Evolutionary conservation across 2,888 invertebrate genomes (phyloP).

Genomic region (Dyspetes luteomarginatus): DNA sequence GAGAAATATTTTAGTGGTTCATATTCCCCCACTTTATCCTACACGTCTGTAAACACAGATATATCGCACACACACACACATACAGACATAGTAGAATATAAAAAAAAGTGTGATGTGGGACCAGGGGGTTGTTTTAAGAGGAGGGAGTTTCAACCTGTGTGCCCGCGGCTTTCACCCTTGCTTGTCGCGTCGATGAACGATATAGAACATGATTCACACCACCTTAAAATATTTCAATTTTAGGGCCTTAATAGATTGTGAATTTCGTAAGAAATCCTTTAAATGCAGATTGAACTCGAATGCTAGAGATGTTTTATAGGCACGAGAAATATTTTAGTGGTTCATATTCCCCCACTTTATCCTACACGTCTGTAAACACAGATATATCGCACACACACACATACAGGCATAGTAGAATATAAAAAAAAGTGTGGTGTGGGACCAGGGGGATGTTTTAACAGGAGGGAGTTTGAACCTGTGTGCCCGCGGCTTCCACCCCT

Average conservation of each 20-base stretch:
- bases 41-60: background rate
- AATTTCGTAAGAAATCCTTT: too few relatives aligned
- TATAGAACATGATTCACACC: too few relatives aligned
- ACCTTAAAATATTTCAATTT: too few relatives aligned
- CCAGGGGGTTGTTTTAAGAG: conserved; percentile 23
- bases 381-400: too few relatives aligned
- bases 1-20: background rate
- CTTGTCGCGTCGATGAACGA: conserved; percentile 57
- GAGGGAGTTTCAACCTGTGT: conserved; percentile 49
- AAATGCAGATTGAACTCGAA: too few relatives aligned
- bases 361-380: too few relatives aligned
- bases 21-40: background rate
- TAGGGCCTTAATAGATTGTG: too few relatives aligned
- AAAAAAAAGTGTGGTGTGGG: conserved; percentile 38
- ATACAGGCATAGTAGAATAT: too few relatives aligned
- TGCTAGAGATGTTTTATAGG: too few relatives aligned
- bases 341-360: too few relatives aligned
- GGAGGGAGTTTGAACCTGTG: conserved; percentile 52
- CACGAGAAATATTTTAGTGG: too few relatives aligned
- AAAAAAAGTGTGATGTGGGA: conserved; percentile 47
- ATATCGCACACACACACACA: background rate
- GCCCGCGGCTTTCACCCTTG: conserved; percentile 49
- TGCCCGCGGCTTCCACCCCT: conserved; percentile 53
- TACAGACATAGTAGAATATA: conserved; percentile 23
- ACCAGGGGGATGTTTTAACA: background rate